Evolutionary conservation across 2,797 vertebrate species (phyloP), one percentile per base, ranked within the genome.

Genomic region (Oreonectes daqikongensis): DNA sequence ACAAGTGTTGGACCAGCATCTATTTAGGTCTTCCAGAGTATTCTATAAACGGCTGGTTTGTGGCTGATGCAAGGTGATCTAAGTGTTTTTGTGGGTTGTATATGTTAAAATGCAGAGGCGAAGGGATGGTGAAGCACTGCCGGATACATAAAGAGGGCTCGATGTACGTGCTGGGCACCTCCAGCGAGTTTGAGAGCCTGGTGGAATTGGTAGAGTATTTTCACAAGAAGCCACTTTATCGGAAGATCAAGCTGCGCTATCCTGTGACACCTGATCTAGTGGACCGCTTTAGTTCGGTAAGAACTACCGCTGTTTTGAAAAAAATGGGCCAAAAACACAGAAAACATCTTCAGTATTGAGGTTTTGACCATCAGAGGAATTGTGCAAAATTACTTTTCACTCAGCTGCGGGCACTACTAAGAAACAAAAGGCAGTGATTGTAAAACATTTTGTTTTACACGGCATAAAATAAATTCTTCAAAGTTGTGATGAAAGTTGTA

Each of bases 61-160:
- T 35, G 32, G 32, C 8, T 9, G 8, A 1, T 35, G 8, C 35
- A 35, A 35, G 10, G 40, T 15, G 40, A 9, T 50, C 18, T 7
- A 50, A 30, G 0, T 20, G 24, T 28, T 52, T 65, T n/a, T 59
- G 55, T 59, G 55, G 14, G 14, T 61, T 61, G 48, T 48, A 9
- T 82, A 26, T 80, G 28, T 26, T 82, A 18, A 78, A n/a, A 74
- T 40, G 69, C 90, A 99, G 97, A 84, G 97, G 96, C 0, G 94
- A 95, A 46, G 95, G 96, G 22, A 96, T 95, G 87, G 95, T 99
- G 66, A 99, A 98, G 68, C 98, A 99, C 82, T 99, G 97, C 78
- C 94, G 96, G 18, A 97, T 99, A 85, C 92, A 94, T 83, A 95
- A 91, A 65, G 96, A 99, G 0, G 96, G 95, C 18, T 84, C 82